These are phyloP conservation scores for Dendrolimus pini DNA, from an alignment of 2,888 invertebrate genomes.

Conservation along the genomic window DNA sequence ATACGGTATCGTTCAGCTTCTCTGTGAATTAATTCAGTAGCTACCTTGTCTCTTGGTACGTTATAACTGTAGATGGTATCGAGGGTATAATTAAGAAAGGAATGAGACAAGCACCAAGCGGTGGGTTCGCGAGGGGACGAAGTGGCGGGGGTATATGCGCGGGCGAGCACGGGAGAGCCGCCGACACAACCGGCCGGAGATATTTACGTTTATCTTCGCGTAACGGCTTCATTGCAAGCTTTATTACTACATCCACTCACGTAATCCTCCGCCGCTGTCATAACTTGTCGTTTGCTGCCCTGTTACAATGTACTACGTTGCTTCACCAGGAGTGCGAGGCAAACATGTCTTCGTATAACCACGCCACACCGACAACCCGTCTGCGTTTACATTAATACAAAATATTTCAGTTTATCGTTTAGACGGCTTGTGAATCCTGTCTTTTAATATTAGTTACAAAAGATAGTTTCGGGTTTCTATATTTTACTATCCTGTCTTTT, in stretches of 20 bases:
- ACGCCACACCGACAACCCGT: neutral
- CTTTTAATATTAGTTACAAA: no score
- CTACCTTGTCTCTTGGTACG: slow-evolving; percentile 6
- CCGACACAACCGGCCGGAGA: slow-evolving; percentile 61
- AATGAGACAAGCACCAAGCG: slow-evolving; percentile 27
- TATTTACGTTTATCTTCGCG: slow-evolving; percentile 76
- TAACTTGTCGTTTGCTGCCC: slow-evolving; percentile 72
- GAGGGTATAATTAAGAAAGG: slow-evolving; percentile 32
- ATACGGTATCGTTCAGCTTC: slow-evolving; percentile 5
- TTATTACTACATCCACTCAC: slow-evolving; percentile 77
- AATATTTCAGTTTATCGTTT: no score
- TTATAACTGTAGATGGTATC: slow-evolving; percentile 28
- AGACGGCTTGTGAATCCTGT: no score
- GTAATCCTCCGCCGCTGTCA: slow-evolving; percentile 73
- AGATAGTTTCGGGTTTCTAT: no score
- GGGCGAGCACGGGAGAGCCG: slow-evolving; percentile 31
- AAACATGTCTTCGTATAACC: neutral
- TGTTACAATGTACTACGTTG: slow-evolving; percentile 67
- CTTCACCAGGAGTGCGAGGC: slow-evolving; percentile 44
- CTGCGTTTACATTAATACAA: neutral
- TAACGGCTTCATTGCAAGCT: slow-evolving; percentile 77
- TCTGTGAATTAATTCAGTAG: slow-evolving; percentile 14
- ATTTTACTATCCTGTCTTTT: no score
- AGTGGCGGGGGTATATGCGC: slow-evolving; percentile 22
- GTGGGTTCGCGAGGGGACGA: slow-evolving; percentile 17